Percentiles rank a stretch among this genome's conserved stretches.
phyloP scores from a whole-genome alignment of 2,797 vertebrate genomes.

The Pygocentrus nattereri region DNA sequence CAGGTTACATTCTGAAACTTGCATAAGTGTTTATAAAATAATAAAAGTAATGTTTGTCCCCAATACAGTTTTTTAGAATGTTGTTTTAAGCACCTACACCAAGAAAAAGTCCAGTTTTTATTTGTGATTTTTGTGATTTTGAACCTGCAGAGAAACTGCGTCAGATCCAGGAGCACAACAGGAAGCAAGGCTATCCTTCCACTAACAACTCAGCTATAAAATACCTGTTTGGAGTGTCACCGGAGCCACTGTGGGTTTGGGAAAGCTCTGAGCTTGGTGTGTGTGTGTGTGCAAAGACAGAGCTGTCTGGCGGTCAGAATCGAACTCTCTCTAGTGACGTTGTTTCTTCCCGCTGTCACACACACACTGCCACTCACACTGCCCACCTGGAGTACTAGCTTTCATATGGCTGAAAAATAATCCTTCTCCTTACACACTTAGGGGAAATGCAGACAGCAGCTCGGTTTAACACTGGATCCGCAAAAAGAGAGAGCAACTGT shows the following conservation, averaged over 20 bases:
- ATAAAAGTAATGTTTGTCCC: too few species aligned
- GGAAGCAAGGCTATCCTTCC: background rate
- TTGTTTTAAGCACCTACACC: background rate
- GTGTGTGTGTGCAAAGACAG: background rate
- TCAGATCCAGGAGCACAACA: background rate
- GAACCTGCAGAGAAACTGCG: background rate
- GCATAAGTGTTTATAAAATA: too few species aligned
- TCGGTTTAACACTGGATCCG: constrained; percentile 33
- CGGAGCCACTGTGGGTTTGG: background rate
- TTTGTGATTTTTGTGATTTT: background rate
- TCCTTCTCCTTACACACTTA: constrained; percentile 41
- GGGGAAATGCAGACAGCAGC: constrained; percentile 33
- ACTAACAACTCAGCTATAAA: constrained; percentile 17
- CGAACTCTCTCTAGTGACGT: constrained; percentile 51
- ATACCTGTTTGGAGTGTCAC: background rate
- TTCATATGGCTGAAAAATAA: constrained; percentile 66
- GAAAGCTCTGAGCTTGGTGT: constrained; percentile 22
- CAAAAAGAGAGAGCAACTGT: constrained; percentile 1
- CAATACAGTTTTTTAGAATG: too few species aligned
- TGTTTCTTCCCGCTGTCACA: constrained; percentile 45
- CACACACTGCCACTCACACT: constrained; percentile 42
- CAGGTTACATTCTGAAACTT: too few species aligned
- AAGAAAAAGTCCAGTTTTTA: too few species aligned
- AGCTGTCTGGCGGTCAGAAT: constrained; percentile 41
- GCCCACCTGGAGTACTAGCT: constrained; percentile 60